Evolutionary conservation across 2,113 vertebrate species (phyloP).

Genomic region (Ceuthmochares aereus): DNA sequence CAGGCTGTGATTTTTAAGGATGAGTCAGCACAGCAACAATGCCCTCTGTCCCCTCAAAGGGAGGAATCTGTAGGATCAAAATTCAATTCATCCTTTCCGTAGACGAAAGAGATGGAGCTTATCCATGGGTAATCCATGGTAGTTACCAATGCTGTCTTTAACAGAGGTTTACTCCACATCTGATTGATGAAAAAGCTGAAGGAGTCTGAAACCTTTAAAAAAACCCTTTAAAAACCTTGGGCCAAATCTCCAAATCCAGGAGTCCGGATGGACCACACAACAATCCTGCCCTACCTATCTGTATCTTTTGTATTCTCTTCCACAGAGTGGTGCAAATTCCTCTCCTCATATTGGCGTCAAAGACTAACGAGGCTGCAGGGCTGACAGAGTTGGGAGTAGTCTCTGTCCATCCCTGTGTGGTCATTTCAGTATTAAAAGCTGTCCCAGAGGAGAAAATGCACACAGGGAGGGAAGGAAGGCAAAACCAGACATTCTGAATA

Average conservation of each 20-base stretch:
- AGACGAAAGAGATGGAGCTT: not conserved
- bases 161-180: not conserved
- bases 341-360: accelerated
- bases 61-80: not conserved
- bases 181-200: not conserved
- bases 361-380: not conserved
- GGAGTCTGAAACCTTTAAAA: not conserved
- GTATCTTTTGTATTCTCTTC: not conserved
- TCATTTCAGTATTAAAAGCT: not conserved
- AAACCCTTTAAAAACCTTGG: not conserved
- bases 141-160: not conserved
- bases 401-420: not conserved
- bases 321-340: not conserved
- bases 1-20: not conserved
- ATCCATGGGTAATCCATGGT: accelerated
- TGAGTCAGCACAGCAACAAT: not conserved
- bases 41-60: not conserved
- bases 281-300: not conserved
- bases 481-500: not conserved
- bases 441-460: not conserved
- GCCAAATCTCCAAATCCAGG: not conserved
- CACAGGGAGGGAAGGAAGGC: accelerated
- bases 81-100: not conserved
- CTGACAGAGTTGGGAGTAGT: accelerated
- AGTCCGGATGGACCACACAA: accelerated